These are phyloP conservation scores for Spea multiplicata DNA, from an alignment of 2,113 vertebrate species.

Conservation along the genomic window DNA sequence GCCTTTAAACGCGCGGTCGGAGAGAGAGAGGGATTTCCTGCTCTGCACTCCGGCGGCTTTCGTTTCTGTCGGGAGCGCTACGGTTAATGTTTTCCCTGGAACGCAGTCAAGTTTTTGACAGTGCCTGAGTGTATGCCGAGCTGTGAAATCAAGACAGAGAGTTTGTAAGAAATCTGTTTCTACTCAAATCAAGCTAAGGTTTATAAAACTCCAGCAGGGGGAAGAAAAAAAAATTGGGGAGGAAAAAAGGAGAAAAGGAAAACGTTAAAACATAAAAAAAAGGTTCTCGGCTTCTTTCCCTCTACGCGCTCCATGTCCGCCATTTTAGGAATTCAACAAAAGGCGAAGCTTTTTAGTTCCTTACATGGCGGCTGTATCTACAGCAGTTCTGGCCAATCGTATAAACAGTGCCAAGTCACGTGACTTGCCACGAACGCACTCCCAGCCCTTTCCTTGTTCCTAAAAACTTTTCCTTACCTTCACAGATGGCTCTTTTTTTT, in stretches of 20 bases:
- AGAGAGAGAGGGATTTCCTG: constrained; percentile 54
- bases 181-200: constrained; percentile 76
- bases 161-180: constrained; percentile 82
- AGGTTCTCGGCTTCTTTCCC: constrained; percentile 59
- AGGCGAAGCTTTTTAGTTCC: constrained; percentile 74
- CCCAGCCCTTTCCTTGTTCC: constrained; percentile 73
- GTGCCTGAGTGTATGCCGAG: constrained; percentile 73
- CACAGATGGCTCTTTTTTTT: constrained; percentile 44
- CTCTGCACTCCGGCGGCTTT: constrained; percentile 48
- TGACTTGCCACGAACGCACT: constrained; percentile 84
- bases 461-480: constrained; percentile 64
- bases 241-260: constrained; percentile 22
- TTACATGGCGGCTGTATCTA: constrained; percentile 86
- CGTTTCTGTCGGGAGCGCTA: constrained; percentile 75
- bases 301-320: constrained; percentile 68
- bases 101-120: constrained; percentile 80
- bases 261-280: constrained; percentile 15
- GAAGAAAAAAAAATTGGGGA: constrained; percentile 29
- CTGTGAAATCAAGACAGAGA: constrained; percentile 76
- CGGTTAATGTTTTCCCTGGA: constrained; percentile 90
- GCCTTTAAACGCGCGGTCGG: background rate
- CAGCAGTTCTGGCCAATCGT: constrained; percentile 76
- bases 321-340: constrained; percentile 83
- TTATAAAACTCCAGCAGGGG: constrained; percentile 64
- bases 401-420: constrained; percentile 70